These are phyloP conservation scores for Drosophila novamexicana DNA, from an alignment of 1,140 invertebrate genomes.

Conservation along the genomic window DNA sequence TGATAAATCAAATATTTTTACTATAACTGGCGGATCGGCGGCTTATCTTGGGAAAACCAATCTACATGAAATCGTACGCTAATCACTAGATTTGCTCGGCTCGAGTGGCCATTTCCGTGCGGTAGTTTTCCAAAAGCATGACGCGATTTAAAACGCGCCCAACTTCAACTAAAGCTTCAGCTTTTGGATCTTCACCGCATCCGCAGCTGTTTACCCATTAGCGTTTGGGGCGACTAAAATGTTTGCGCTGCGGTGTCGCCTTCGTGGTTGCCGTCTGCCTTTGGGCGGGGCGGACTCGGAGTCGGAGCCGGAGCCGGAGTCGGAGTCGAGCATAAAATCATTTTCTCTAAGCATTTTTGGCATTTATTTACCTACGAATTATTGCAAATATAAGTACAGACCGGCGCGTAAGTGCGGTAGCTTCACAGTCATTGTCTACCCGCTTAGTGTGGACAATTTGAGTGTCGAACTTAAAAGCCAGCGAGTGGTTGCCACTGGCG, in stretches of 20 bases:
- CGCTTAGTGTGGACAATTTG: constrained; percentile 5
- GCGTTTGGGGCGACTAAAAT: constrained; percentile 77
- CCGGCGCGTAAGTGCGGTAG: constrained; percentile 45
- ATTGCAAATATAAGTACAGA: constrained; percentile 51
- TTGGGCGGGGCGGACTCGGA: constrained; percentile 5
- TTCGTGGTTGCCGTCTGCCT: constrained; percentile 23
- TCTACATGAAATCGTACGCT: constrained; percentile 33
- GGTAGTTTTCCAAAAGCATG: neutral
- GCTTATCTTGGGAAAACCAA: constrained; percentile 49
- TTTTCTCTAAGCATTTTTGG: constrained; percentile 59
- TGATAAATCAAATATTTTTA: constrained; percentile 72
- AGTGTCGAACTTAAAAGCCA: constrained; percentile 5
- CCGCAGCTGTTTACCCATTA: constrained; percentile 74
- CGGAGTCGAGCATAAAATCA: constrained; percentile 23
- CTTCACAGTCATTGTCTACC: neutral
- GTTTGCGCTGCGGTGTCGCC: constrained; percentile 65
- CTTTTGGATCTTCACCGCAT: constrained; percentile 61
- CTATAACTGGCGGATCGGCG: neutral
- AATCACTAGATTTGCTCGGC: constrained; percentile 58
- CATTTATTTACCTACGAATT: constrained; percentile 57
- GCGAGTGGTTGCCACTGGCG: constrained; percentile 52
- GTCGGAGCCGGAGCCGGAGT: neutral
- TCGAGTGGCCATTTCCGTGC: constrained; percentile 65
- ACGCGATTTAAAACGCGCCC: constrained; percentile 30
- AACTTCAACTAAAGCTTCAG: constrained; percentile 6